Evolutionary conservation across 2,113 vertebrate species (phyloP).

Genomic region (Oncorhynchus nerka): DNA sequence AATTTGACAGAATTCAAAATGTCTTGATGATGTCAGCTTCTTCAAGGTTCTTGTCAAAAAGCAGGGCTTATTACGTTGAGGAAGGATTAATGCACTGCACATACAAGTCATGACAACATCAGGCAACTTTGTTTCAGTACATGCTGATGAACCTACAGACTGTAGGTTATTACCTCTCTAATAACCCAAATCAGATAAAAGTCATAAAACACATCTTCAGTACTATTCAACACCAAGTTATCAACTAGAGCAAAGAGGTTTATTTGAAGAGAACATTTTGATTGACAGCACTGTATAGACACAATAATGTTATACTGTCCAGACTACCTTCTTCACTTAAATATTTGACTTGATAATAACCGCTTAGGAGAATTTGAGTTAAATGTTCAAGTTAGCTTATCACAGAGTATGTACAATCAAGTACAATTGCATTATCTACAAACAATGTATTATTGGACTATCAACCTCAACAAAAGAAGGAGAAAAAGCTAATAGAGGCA

Average conservation of each 20-base stretch:
- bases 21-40: slow-evolving; percentile 66
- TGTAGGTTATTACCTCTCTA: background rate
- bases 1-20: slow-evolving; percentile 72
- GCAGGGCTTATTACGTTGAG: slow-evolving; percentile 12
- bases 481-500: slow-evolving; percentile 18
- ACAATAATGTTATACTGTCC: background rate
- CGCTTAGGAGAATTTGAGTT: slow-evolving; percentile 32
- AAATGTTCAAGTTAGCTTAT: slow-evolving; percentile 50
- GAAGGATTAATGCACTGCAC: slow-evolving; percentile 55
- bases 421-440: slow-evolving; percentile 63
- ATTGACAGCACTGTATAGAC: background rate
- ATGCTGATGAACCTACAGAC: background rate
- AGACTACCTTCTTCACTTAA: background rate
- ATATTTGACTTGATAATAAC: slow-evolving; percentile 52
- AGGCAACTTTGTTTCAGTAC: slow-evolving; percentile 2
- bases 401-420: slow-evolving; percentile 34
- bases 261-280: background rate
- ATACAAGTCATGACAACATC: slow-evolving; percentile 56
- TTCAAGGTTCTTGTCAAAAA: slow-evolving; percentile 37
- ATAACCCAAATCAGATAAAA: background rate
- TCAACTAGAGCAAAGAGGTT: background rate
- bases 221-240: background rate
- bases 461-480: background rate
- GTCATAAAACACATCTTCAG: background rate
- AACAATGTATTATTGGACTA: slow-evolving; percentile 58